Conservation (phyloP, 2,888 invertebrate species). For the Andrena praecox region DNA sequence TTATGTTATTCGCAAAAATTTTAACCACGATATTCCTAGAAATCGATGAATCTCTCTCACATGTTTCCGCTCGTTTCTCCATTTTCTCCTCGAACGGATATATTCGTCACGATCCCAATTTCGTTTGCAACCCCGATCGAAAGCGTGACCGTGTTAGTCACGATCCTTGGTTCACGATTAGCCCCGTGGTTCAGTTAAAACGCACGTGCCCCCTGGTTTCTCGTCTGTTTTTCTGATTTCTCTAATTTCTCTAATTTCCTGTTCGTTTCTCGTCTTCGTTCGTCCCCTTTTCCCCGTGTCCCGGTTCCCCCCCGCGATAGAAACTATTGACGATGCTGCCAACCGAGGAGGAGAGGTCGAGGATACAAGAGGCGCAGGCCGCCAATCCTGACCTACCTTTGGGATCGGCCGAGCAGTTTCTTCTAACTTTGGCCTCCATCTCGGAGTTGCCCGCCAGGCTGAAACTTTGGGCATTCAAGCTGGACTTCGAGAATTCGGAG, state of each 20-base stretch:
- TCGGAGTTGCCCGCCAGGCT: slow-evolving; percentile 97
- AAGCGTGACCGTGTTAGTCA: slow-evolving; percentile 1
- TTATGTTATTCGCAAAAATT: neutral
- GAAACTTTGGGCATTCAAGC: slow-evolving; percentile 98
- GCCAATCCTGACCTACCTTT: slow-evolving; percentile 95
- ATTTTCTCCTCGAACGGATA: slow-evolving; percentile 29
- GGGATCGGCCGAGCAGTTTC: slow-evolving; percentile 99
- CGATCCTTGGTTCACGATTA: slow-evolving; percentile 52
- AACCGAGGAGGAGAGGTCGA: slow-evolving; percentile 97
- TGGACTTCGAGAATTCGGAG: slow-evolving; percentile 99
- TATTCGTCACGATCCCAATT: slow-evolving; percentile 46
- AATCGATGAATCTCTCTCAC: slow-evolving; percentile 35
- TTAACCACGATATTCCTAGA: neutral
- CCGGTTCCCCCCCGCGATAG: slow-evolving; percentile 80
- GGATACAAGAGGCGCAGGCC: slow-evolving; percentile 98
- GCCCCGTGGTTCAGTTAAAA: slow-evolving; percentile 51
- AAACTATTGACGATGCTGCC: slow-evolving; percentile 99
- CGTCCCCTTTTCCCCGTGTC: slow-evolving; percentile 37
- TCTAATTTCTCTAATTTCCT: slow-evolving; percentile 69
- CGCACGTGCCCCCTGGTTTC: slow-evolving; percentile 40
- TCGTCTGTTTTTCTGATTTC: slow-evolving; percentile 51
- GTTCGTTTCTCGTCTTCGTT: slow-evolving; percentile 66
- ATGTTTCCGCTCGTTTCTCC: slow-evolving; percentile 18
- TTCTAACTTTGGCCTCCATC: slow-evolving; percentile 97
- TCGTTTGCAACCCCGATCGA: slow-evolving; percentile 36